A percentile compares a stretch with the other conserved stretches of the same genome.
Conservation (phyloP, 2,888 invertebrate genomes). For the Tetranychus truncatus region DNA sequence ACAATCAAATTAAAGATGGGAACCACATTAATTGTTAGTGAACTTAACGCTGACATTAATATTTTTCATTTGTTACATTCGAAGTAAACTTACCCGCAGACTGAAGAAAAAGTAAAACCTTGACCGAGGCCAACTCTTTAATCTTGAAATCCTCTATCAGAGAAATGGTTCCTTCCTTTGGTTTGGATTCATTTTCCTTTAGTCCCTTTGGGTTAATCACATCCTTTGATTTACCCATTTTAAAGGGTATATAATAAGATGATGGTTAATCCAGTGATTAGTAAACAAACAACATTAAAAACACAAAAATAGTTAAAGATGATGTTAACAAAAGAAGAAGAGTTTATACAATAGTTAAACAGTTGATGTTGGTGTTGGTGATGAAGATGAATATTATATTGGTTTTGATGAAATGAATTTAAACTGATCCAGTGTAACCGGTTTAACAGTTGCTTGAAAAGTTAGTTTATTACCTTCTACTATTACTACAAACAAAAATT, state of each 20-base stretch:
- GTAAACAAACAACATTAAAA: not conserved
- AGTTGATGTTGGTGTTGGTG: not conserved
- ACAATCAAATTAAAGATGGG: no score
- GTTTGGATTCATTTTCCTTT: not conserved
- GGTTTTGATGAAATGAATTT: not conserved
- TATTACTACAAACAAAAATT: not conserved
- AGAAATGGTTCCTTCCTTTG: not conserved
- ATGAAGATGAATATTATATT: no score
- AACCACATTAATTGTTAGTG: no score
- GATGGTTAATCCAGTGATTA: not conserved
- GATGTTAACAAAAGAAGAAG: not conserved
- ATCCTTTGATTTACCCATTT: conserved; percentile 1
- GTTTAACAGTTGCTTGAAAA: not conserved
- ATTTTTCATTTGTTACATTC: no score
- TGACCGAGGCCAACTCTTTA: conserved; percentile 51
- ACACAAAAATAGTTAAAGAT: not conserved
- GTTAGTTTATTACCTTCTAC: not conserved
- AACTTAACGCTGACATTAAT: no score
- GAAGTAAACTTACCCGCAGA: conserved; percentile 37
- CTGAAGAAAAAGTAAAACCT: conserved; percentile 56
- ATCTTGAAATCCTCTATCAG: conserved; percentile 46
- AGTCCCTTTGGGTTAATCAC: not conserved
- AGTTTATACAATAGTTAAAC: not conserved
- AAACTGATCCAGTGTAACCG: not conserved
- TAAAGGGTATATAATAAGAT: not conserved